Evolutionary conservation across 2,113 vertebrate species (phyloP), one percentile per base, ranked within the genome.

Genomic region (Ceyx margarethae): DNA sequence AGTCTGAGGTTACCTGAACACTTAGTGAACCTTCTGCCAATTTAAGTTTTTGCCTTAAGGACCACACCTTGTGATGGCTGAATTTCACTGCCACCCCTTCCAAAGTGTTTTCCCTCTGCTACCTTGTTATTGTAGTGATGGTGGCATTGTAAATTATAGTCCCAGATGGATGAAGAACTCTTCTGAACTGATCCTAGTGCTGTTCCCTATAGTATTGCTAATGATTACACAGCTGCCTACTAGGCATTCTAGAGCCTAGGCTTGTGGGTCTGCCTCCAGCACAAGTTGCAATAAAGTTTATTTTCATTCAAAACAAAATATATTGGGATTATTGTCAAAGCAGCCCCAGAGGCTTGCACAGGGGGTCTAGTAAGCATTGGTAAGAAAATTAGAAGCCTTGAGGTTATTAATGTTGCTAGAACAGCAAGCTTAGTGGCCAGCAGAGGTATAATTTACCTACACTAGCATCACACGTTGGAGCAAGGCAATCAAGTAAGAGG

Each of bases 151-250:
- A 97, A 96, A 94, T 96, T 96, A 97, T 96, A 96, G 96, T 95
- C 95, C 93, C 93, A 81, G 85, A 33, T 95, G 93, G 94, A 93
- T 94, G 87, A 90, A 89, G 95, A 94, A 91, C 90, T 62, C 84
- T 92, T 95, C 94, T 95, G 85, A 95, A 93, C 81, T 80, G 94
- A 96, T 95, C 93, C 86, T 85, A 76, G 89, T 90, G 69, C 78
- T 85, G 81, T 29, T 96, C 96, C 95, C 95, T 37, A 2, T 43
- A 93, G 96, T 82, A 95, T 95, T 93, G 78, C 85, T 96, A 95
- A 96, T 97, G 96, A 97, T 97, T 97, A 96, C 95, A 97, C 96
- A 97, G 96, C 96, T 97, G 96, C 96, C 95, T 96, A 85, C 72
- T 96, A 97, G 93, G 83, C 87, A 94, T 89, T 95, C 96, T 96